Evolutionary conservation across 2,113 vertebrate species (phyloP), one percentile per base, ranked within the genome.

Genomic region (Carassius auratus): DNA sequence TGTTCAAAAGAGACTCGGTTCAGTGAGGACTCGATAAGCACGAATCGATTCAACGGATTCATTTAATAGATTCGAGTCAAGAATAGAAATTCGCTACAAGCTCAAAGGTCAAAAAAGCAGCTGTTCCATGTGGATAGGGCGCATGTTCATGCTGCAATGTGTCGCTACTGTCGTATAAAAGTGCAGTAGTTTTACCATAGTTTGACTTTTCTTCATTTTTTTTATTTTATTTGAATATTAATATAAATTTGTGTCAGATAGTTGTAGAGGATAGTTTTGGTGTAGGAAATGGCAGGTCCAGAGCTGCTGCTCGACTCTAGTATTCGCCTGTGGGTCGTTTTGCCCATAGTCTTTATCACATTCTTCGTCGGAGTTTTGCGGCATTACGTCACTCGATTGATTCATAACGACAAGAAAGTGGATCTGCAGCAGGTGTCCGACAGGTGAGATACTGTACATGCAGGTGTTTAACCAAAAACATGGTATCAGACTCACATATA

Each of bases 291-390:
- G 96, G 88, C 93, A 10, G 91, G 89, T 45, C 95, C 95, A 2
- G 96, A 96, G 91, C 89, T 96, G 81, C 90, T 96, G 6, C 83
- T 96, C 88, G 96, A 96, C 90, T 94, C 95, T 81, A 95, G 92
- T 84, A 96, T 96, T 48, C 94, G 96, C 2, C 38, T 96, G 87
- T 96, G 96, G 95, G 95, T 96, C 4, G 94, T 96, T 5, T 88
- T 96, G 73, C 95, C 96, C 87, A 96, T 96, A 50, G 95, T 96
- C 42, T 94, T 95, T 78, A 95, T 96, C 90, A 96, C 96, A 5
- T 95, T 96, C 88, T 88, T 94, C 0, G 93, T 95, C 1, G 96
- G 96, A 1, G 90, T 96, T 86, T 89, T 96, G 57, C 94, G 96
- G n/a, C 95, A 96, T 90, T 95, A 96, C 14, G 91, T 96, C 14